Evolutionary conservation across 1,140 invertebrate species (phyloP).

Genomic region (Drosophila kanapiae): DNA sequence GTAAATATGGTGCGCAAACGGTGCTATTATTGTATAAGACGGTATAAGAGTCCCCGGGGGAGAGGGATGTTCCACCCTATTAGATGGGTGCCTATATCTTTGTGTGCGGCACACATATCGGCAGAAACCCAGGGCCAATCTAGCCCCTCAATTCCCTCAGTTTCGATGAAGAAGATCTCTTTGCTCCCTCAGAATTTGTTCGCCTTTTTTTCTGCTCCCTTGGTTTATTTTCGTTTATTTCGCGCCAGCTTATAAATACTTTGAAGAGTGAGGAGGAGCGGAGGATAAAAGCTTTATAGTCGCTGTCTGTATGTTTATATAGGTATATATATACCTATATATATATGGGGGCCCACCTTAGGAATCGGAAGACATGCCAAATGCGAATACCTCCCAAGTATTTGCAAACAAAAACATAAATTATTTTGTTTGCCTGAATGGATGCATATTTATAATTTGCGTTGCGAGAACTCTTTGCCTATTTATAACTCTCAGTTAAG

Average conservation of each 20-base stretch:
- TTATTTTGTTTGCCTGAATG: constrained; percentile 62
- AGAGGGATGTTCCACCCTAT: constrained; percentile 29
- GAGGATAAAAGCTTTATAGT: constrained; percentile 34
- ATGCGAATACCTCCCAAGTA: constrained; percentile 69
- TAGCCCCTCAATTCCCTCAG: not conserved
- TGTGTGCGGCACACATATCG: constrained; percentile 36
- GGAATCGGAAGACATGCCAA: constrained; percentile 58
- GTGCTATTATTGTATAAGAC: constrained; percentile 36
- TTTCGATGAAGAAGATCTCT: constrained; percentile 6
- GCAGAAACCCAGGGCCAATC: constrained; percentile 26
- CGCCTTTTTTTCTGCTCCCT: constrained; percentile 49
- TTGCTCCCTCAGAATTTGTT: not conserved
- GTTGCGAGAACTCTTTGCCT: constrained; percentile 21
- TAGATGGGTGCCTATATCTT: constrained; percentile 11
- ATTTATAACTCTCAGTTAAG: constrained; percentile 31
- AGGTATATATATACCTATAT: not conserved
- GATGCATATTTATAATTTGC: constrained; percentile 60
- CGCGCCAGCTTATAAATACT: constrained; percentile 68
- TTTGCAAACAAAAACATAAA: constrained; percentile 83
- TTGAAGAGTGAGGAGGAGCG: constrained; percentile 21
- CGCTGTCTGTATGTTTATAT: not conserved
- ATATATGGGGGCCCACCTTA: constrained; percentile 33
- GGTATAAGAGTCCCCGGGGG: constrained; percentile 2
- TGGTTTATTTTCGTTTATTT: constrained; percentile 56
- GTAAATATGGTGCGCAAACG: constrained; percentile 57